Percentiles rank a stretch among this genome's conserved stretches.
Evolutionary conservation across 2,888 invertebrate species (phyloP).

Genomic region (Ormyrus nitidulus): DNA sequence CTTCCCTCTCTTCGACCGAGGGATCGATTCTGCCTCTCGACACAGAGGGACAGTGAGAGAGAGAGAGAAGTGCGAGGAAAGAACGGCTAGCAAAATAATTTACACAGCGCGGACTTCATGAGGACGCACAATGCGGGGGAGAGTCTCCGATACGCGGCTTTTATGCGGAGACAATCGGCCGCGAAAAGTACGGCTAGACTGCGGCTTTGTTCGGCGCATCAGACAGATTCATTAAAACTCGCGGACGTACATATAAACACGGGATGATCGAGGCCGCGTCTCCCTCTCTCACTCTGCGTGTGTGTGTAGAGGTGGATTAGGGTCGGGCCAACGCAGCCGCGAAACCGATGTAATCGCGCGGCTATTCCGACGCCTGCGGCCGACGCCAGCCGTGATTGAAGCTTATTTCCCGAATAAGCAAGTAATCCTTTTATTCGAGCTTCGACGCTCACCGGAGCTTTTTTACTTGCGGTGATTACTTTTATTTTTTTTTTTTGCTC

Average conservation of each 20-base stretch:
- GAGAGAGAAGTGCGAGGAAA: conserved; percentile 20
- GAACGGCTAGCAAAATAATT: conserved; percentile 33
- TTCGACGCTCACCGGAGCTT: background rate
- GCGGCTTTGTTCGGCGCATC: conserved; percentile 50
- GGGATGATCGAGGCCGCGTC: no score
- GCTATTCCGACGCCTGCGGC: conserved; percentile 1
- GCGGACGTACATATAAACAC: background rate
- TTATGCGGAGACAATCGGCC: conserved; percentile 33
- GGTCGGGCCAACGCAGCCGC: background rate
- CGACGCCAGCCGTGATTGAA: background rate
- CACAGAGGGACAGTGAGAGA: background rate
- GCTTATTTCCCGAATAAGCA: conserved; percentile 3
- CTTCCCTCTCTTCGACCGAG: background rate
- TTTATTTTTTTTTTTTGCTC: no score
- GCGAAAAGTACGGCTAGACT: conserved; percentile 52
- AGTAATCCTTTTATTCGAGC: background rate
- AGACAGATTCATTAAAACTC: conserved; percentile 61
- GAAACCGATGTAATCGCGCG: conserved; percentile 20
- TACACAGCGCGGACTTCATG: conserved; percentile 15
- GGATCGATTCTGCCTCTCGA: background rate
- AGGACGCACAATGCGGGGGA: background rate
- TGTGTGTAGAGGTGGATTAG: background rate
- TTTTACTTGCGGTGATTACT: no score
- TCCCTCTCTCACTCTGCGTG: background rate
- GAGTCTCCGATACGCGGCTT: conserved; percentile 16